phyloP scores from a whole-genome alignment of 2,113 vertebrate genomes.

The Colaptes auratus region DNA sequence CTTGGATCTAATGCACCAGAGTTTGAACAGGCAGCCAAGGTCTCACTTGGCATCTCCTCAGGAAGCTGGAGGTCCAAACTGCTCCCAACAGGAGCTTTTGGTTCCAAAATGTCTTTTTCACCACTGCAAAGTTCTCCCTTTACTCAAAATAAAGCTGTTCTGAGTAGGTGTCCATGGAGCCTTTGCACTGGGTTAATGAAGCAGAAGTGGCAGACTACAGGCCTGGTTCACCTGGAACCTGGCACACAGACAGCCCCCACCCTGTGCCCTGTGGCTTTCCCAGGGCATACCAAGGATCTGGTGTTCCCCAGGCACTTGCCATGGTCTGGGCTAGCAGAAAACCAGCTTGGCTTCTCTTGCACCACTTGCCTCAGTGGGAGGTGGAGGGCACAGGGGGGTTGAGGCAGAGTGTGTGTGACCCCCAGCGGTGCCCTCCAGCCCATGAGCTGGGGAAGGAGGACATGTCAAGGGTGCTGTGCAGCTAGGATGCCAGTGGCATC shows the following conservation, averaged over 20 bases:
- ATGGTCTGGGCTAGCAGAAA: not conserved
- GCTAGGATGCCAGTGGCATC: not conserved
- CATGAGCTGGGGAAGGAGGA: not conserved
- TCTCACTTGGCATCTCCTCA: not conserved
- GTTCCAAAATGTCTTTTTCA: not conserved
- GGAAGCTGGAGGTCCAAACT: not conserved
- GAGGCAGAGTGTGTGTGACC: fast-evolving
- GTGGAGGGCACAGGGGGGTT: not conserved
- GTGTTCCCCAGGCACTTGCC: not conserved
- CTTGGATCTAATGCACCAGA: not conserved
- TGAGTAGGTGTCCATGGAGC: not conserved
- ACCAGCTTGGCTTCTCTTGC: not conserved
- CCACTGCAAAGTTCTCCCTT: not conserved
- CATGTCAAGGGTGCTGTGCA: not conserved
- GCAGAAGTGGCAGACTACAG: not conserved
- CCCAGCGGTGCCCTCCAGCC: not conserved
- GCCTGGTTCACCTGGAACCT: not conserved
- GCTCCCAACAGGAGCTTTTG: not conserved
- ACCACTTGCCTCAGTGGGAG: not conserved
- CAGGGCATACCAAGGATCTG: not conserved
- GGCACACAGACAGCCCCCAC: not conserved
- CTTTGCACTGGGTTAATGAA: not conserved
- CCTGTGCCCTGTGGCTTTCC: not conserved
- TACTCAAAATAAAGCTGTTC: not conserved
- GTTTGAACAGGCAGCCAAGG: not conserved